Conservation (phyloP, 2,113 vertebrate genomes). For the Amazona vittata region DNA sequence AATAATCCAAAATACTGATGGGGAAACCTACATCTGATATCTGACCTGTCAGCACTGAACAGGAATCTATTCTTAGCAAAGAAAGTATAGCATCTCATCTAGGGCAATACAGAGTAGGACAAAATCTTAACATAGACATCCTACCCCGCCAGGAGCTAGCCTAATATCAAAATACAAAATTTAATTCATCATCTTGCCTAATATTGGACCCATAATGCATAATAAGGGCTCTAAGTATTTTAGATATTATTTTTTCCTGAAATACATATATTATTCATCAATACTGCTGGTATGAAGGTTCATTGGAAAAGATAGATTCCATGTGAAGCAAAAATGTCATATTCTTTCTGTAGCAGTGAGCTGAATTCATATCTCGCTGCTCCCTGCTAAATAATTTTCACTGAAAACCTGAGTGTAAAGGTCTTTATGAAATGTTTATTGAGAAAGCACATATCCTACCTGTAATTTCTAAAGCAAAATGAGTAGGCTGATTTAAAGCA, state of each 20-base stretch:
- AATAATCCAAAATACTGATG: neutral
- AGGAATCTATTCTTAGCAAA: neutral
- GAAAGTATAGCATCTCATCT: neutral
- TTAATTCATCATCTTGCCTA: neutral
- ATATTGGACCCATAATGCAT: neutral
- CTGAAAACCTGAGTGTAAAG: neutral
- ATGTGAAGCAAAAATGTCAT: neutral
- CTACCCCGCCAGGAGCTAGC: neutral
- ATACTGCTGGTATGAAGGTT: neutral
- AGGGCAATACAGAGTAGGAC: neutral
- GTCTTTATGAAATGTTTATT: conserved; percentile 1
- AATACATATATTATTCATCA: neutral
- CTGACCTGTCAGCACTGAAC: neutral
- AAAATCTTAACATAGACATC: neutral
- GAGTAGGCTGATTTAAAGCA: neutral
- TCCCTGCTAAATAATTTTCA: neutral
- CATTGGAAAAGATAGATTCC: neutral
- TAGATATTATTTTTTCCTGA: neutral
- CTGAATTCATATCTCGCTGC: neutral
- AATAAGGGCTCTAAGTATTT: neutral
- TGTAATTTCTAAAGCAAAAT: conserved; percentile 13
- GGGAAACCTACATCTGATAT: neutral
- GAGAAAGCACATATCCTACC: neutral
- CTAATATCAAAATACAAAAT: neutral
- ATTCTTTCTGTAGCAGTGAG: neutral